phyloP scores from a whole-genome alignment of 2,113 vertebrate genomes.

The Microcebus tavaratra region DNA sequence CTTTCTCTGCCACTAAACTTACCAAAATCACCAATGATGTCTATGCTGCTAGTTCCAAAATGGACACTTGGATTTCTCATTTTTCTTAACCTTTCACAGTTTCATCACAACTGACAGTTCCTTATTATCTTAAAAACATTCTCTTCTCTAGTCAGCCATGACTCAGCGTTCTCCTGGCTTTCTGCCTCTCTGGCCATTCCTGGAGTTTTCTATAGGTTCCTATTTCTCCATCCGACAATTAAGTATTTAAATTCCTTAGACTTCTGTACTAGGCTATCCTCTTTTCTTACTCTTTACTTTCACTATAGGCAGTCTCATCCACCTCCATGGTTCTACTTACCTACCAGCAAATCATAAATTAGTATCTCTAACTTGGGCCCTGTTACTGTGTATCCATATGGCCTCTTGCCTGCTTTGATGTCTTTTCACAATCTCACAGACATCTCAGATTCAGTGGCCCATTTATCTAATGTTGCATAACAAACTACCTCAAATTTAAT shows the following conservation, averaged over 20 bases:
- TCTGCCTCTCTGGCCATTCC: not conserved
- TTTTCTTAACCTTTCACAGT: not conserved
- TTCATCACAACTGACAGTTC: not conserved
- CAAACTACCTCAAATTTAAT: not conserved
- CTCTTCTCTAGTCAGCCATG: not conserved
- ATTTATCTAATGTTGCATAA: not conserved
- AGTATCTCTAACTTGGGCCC: not conserved
- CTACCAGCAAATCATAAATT: not conserved
- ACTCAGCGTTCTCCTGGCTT: not conserved
- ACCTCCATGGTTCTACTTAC: not conserved
- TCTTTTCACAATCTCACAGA: not conserved
- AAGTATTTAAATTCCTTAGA: not conserved
- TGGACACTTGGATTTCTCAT: not conserved
- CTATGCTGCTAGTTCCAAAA: not conserved
- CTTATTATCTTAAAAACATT: not conserved
- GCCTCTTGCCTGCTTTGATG: not conserved
- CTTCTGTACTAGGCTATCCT: not conserved
- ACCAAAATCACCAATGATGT: not conserved
- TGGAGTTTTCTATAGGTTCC: not conserved
- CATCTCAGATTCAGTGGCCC: not conserved
- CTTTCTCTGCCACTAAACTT: not conserved
- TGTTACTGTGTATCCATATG: not conserved
- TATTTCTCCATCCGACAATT: not conserved
- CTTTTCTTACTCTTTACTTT: slow-evolving; percentile 5
- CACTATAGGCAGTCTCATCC: not conserved